Conservation (phyloP, 1,140 invertebrate species). For the Nixonia krombeini region DNA sequence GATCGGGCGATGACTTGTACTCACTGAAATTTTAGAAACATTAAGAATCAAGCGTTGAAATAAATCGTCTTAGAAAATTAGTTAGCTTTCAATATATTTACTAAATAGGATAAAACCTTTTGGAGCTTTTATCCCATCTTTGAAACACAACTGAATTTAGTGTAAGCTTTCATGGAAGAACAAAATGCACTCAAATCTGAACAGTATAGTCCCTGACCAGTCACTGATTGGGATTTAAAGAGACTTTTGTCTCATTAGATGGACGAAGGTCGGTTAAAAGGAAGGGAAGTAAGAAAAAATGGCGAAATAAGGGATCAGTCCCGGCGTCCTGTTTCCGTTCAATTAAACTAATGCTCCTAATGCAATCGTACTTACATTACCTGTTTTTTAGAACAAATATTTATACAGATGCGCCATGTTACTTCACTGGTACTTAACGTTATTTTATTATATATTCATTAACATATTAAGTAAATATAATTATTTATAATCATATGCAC, state of each 20-base stretch:
- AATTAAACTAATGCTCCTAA: background rate
- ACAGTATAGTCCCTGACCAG: slow-evolving; percentile 20
- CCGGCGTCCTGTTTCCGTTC: too few relatives aligned
- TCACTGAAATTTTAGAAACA: slow-evolving; percentile 74
- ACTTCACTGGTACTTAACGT: too few relatives aligned
- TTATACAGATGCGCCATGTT: background rate
- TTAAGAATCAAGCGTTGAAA: background rate
- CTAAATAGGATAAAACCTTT: slow-evolving; percentile 1
- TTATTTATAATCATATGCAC: too few relatives aligned
- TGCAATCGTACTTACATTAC: background rate
- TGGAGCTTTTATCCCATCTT: slow-evolving; percentile 5
- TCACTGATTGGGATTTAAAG: slow-evolving; percentile 38
- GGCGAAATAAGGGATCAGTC: background rate
- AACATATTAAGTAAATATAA: too few relatives aligned
- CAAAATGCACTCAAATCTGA: slow-evolving; percentile 5
- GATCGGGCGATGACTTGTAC: slow-evolving; percentile 80
- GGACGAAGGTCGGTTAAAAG: slow-evolving; percentile 33
- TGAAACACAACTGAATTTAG: slow-evolving; percentile 47
- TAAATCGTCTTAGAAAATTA: background rate
- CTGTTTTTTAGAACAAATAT: background rate
- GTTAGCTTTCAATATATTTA: too few relatives aligned
- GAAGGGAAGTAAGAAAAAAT: slow-evolving; percentile 21
- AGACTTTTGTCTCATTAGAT: slow-evolving; percentile 27
- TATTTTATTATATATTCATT: too few relatives aligned
- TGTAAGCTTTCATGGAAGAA: slow-evolving; percentile 29